Conservation (phyloP, 2,888 invertebrate genomes). For the Thyatira batis region DNA sequence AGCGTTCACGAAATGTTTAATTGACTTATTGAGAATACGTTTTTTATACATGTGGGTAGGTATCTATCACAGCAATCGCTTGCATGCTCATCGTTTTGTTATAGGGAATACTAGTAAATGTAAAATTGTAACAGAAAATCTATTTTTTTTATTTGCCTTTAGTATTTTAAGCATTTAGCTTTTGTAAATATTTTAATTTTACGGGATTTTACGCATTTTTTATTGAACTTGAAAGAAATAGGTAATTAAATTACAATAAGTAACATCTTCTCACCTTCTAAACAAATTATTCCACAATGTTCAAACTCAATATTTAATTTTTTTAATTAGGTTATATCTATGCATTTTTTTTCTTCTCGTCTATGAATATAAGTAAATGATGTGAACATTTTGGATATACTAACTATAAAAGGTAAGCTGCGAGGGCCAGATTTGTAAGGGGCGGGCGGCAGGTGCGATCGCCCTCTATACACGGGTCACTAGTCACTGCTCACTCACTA, state of each 20-base stretch:
- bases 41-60: constrained; percentile 52
- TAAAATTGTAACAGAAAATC: constrained; percentile 14
- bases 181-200: too few species aligned
- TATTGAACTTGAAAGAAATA: too few species aligned
- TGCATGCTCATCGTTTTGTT: constrained; percentile 56
- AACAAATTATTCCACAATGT: too few species aligned
- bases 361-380: constrained; percentile 9
- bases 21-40: constrained; percentile 81
- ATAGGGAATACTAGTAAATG: constrained; percentile 38
- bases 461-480: constrained; percentile 71
- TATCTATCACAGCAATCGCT: constrained; percentile 69
- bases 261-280: too few species aligned
- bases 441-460: constrained; percentile 70
- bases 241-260: too few species aligned
- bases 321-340: too few species aligned
- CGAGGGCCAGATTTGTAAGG: constrained; percentile 76
- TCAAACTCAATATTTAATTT: too few species aligned
- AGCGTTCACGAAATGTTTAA: constrained; percentile 71
- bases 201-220: too few species aligned
- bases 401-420: constrained; percentile 52
- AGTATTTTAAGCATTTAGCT: too few species aligned
- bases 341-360: too few species aligned
- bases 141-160: constrained; percentile 21
- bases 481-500: constrained; percentile 32
- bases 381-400: constrained; percentile 42